These are phyloP conservation scores for Chrysopa pallens DNA, from an alignment of 1,140 invertebrate genomes.

Conservation along the genomic window DNA sequence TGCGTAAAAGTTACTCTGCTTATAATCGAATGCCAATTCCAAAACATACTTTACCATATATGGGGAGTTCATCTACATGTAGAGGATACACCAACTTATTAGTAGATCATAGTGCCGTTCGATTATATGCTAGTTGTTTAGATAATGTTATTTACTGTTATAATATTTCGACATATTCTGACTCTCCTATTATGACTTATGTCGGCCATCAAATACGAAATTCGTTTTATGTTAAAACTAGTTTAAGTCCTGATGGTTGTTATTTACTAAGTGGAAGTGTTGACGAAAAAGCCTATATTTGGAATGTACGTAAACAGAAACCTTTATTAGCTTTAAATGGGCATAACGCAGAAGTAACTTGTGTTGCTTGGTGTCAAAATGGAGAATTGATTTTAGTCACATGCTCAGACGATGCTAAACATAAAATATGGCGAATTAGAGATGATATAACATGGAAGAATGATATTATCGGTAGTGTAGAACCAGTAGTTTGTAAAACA, in stretches of 20 bases:
- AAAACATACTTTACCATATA: constrained; percentile 49
- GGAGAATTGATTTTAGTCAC: constrained; percentile 44
- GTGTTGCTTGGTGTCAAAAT: constrained; percentile 53
- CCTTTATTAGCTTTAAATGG: constrained; percentile 50
- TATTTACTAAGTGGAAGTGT: constrained; percentile 72
- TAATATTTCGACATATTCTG: constrained; percentile 51
- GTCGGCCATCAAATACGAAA: constrained; percentile 47
- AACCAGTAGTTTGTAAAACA: constrained; percentile 17
- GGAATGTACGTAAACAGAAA: constrained; percentile 43
- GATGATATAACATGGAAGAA: constrained; percentile 26
- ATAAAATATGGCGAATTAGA: constrained; percentile 56
- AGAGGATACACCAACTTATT: constrained; percentile 63
- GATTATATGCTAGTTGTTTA: constrained; percentile 72
- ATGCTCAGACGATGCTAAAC: constrained; percentile 58
- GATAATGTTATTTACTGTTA: constrained; percentile 73
- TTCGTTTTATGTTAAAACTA: constrained; percentile 68
- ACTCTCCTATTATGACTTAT: constrained; percentile 39
- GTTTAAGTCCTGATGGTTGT: constrained; percentile 55
- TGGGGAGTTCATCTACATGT: constrained; percentile 41
- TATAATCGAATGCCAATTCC: constrained; percentile 50
- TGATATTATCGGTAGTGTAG: constrained; percentile 31
- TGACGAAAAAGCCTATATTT: constrained; percentile 69
- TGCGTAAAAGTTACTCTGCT: constrained; percentile 57
- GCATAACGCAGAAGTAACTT: constrained; percentile 67
- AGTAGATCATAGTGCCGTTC: constrained; percentile 43